Evolutionary conservation across 2,113 vertebrate genomes (phyloP).

Genomic region (Melanerpes formicivorus): DNA sequence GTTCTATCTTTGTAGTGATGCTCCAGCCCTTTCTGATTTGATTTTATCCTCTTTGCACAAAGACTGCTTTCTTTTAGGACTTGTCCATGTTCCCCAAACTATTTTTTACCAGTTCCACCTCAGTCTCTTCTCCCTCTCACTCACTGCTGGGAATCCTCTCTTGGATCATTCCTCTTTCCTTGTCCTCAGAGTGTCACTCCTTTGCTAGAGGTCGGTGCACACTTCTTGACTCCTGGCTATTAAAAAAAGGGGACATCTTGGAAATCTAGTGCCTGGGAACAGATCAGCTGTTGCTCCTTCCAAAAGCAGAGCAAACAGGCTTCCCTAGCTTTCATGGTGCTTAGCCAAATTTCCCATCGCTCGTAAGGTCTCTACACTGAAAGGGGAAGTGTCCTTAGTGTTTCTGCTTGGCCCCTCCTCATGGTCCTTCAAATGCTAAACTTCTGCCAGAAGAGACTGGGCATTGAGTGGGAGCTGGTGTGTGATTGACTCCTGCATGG

Average conservation of each 20-base stretch:
- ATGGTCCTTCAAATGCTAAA: neutral
- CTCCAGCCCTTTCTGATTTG: neutral
- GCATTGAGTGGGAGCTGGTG: neutral
- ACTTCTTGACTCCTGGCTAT: neutral
- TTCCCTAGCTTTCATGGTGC: neutral
- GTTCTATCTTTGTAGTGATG: neutral
- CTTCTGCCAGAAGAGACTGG: neutral
- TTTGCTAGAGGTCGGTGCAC: neutral
- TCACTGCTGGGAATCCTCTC: constrained; percentile 55
- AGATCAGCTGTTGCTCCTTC: neutral
- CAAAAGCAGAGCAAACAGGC: neutral
- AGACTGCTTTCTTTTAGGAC: neutral
- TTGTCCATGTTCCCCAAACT: neutral
- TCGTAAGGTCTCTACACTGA: neutral
- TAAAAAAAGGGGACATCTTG: neutral
- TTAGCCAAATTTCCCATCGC: neutral
- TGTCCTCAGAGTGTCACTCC: neutral
- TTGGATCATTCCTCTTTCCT: neutral
- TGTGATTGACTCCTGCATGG: neutral
- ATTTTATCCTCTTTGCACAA: constrained; percentile 22
- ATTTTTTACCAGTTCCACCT: constrained; percentile 51
- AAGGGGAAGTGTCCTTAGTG: neutral
- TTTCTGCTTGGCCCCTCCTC: neutral
- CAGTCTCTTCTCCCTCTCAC: neutral
- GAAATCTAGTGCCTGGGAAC: neutral